These are phyloP conservation scores for Anseranas semipalmata DNA, from an alignment of 2,113 vertebrate species.

Conservation along the genomic window DNA sequence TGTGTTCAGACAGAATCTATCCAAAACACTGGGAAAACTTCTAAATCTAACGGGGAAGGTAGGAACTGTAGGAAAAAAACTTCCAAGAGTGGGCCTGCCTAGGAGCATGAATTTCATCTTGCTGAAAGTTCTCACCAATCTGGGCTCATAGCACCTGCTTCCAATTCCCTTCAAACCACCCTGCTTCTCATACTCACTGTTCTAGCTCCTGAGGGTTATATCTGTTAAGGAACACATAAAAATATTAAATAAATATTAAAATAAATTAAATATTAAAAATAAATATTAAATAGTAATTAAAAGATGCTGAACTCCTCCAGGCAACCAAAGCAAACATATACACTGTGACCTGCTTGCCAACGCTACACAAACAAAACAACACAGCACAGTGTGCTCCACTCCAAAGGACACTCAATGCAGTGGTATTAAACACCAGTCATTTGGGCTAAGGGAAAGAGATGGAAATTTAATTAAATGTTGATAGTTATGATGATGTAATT, in stretches of 20 bases:
- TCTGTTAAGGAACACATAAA: neutral
- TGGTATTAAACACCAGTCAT: neutral
- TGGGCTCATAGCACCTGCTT: neutral
- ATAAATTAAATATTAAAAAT: too few species aligned
- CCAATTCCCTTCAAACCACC: neutral
- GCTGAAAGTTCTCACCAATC: neutral
- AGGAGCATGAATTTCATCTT: neutral
- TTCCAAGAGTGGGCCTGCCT: neutral
- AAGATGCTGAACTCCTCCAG: slow-evolving; percentile 8
- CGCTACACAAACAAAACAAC: neutral
- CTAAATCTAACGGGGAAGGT: neutral
- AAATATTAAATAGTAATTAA: neutral
- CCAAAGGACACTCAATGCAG: neutral
- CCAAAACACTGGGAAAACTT: neutral
- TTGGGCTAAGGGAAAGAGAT: neutral
- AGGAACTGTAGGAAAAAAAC: neutral
- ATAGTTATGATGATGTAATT: neutral
- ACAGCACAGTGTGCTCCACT: neutral
- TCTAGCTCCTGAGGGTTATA: neutral
- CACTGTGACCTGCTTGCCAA: neutral
- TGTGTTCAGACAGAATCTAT: neutral
- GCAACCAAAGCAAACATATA: neutral
- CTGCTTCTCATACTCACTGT: neutral
- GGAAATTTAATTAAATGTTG: neutral
- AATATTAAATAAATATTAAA: neutral